phyloP scores from a whole-genome alignment of 2,113 vertebrate genomes.

The Tonatia bakeri region DNA sequence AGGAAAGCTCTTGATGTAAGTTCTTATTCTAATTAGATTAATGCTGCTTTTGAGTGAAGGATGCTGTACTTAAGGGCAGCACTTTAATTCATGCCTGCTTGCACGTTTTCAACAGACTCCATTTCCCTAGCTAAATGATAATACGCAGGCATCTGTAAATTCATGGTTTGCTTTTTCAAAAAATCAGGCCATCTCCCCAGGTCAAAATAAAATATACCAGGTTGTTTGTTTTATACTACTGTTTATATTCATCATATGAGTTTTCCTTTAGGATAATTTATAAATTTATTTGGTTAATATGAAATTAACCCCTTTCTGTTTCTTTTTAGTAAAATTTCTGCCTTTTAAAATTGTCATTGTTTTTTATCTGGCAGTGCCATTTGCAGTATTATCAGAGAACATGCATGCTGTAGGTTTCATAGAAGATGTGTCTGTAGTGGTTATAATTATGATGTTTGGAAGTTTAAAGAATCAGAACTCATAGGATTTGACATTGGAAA shows the following conservation, averaged over 20 bases:
- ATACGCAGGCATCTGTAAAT: not conserved
- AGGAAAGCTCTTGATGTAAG: conserved; percentile 61
- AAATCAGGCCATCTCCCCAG: not conserved
- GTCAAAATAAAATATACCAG: not conserved
- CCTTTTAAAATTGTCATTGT: not conserved
- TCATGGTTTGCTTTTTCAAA: not conserved
- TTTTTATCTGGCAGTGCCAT: not conserved
- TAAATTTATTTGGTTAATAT: not conserved
- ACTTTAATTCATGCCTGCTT: conserved; percentile 29
- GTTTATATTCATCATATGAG: not conserved
- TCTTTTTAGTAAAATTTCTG: conserved; percentile 4
- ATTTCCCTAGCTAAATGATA: not conserved
- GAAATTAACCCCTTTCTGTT: not conserved
- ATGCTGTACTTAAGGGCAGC: conserved; percentile 56
- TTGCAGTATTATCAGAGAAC: not conserved
- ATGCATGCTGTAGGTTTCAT: not conserved
- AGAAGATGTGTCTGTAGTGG: not conserved
- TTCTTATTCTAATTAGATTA: conserved; percentile 67
- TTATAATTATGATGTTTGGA: not conserved
- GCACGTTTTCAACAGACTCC: not conserved
- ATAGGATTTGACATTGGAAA: not conserved
- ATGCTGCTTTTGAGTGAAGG: conserved; percentile 26
- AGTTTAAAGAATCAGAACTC: not conserved
- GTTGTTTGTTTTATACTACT: not conserved
- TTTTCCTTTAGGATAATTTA: not conserved